Base-by-base conservation (phyloP, 2,888 invertebrate genomes). In the Tetanocera ferruginea region DNA sequence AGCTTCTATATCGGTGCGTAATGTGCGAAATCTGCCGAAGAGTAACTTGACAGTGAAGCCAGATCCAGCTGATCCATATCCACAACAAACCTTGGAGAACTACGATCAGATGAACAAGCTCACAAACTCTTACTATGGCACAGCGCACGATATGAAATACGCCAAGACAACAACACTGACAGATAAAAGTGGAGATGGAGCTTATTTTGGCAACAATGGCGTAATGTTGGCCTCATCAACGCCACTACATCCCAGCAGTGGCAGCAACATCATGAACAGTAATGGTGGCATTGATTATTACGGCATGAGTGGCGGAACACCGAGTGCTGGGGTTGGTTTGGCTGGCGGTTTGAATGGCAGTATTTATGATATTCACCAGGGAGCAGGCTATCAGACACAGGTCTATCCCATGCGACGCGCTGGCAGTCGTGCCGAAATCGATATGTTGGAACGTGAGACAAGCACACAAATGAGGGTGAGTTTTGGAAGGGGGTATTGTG, bases 1-100 rank as follows among this genome's bases (percentile, higher is more conserved):
- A 94, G 94, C 94, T 87, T 94, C 94, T 84, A 93, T 94, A 90
- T 93, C 94, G 84, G 93, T 94, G 87, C 88, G 87, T 49, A 90
- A 90, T 83, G 89, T 90, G 3, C 87, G 88, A 80, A 89, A 88
- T 82, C 85, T 90, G 81, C 90, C 90, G 69, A 89, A 89, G 82
- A 86, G 85, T n/a, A 88, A 89, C 81, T 84, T 90, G 37, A 89
- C 89, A 5, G 89, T 89, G 51, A 89, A 89, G 79, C 89, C 90
- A 76, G 89, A 89, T 80, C 87, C 89, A n/a, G 85, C 88, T n/a
- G 90, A 89, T 82, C 76, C 80, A 14, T 69, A 73, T 78, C 73
- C 76, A 28, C 82, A 82, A 28, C 84, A 83, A 64, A 77, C 83
- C 5, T 82, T 86, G 0, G 84, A 89, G 80, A 84, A 83, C 72